Evolutionary conservation across 2,113 vertebrate genomes (phyloP).

Genomic region (Corapipo altera): DNA sequence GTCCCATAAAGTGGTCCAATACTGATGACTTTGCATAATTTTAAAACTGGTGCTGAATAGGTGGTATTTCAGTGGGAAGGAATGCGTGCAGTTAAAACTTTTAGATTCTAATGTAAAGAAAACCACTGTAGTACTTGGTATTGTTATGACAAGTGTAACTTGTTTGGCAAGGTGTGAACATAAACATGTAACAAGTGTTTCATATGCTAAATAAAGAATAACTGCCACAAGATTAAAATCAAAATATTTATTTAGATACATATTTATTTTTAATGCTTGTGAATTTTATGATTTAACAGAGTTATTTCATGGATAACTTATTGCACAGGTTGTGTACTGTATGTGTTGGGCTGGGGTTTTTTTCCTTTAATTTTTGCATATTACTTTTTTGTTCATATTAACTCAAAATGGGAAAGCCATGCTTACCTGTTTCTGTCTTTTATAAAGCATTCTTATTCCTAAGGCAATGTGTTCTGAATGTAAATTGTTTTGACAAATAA

Average conservation of each 20-base stretch:
- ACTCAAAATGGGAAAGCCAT: conserved; percentile 37
- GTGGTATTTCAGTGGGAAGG: conserved; percentile 48
- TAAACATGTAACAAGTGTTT: conserved; percentile 62
- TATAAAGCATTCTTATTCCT: conserved; percentile 33
- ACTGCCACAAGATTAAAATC: conserved; percentile 65
- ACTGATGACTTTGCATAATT: neutral
- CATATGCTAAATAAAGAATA: conserved; percentile 69
- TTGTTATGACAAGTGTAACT: conserved; percentile 63
- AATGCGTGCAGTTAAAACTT: neutral
- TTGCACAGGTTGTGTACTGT: conserved; percentile 30
- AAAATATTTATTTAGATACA: conserved; percentile 72
- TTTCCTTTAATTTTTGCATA: neutral
- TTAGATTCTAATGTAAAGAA: conserved; percentile 37
- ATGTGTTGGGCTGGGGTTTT: conserved; percentile 5
- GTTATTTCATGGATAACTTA: conserved; percentile 48
- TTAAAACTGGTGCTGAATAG: neutral
- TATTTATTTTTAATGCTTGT: conserved; percentile 63
- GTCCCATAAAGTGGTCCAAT: neutral
- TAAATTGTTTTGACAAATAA: conserved; percentile 70
- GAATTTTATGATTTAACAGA: conserved; percentile 52
- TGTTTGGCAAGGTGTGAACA: conserved; percentile 61
- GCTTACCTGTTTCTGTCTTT: conserved; percentile 29
- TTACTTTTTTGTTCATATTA: neutral
- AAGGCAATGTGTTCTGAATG: conserved; percentile 44
- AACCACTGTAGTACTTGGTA: conserved; percentile 63